phyloP scores from a whole-genome alignment of 2,113 vertebrate species.

The Rissa tridactyla region DNA sequence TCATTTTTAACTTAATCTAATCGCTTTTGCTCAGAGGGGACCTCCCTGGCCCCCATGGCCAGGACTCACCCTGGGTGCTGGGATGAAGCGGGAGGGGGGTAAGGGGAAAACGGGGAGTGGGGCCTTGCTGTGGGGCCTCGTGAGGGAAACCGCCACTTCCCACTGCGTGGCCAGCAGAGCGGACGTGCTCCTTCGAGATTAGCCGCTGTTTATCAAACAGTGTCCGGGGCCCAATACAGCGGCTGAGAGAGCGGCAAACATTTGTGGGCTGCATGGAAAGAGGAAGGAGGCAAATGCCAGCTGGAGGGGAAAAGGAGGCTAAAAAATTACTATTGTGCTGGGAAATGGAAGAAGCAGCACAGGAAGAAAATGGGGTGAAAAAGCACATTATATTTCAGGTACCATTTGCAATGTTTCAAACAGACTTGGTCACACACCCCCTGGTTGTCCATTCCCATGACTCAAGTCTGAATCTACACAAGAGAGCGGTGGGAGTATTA shows the following conservation, averaged over 20 bases:
- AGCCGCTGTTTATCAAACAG: neutral
- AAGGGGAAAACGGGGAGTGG: neutral
- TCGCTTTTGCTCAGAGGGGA: neutral
- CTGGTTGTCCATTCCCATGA: neutral
- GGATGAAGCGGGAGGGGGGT: neutral
- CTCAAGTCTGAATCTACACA: neutral
- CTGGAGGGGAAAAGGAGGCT: neutral
- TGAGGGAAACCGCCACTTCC: neutral
- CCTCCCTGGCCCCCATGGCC: neutral
- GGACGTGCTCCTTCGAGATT: neutral
- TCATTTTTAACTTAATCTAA: neutral
- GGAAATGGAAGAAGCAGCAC: neutral
- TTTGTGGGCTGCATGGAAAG: conserved; percentile 5
- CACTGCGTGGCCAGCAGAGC: neutral
- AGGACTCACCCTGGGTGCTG: neutral
- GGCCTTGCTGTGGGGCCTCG: neutral
- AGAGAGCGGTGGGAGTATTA: neutral
- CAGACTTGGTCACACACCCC: neutral
- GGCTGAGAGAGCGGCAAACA: neutral
- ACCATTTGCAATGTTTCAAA: neutral
- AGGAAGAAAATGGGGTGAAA: neutral
- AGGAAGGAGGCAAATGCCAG: neutral
- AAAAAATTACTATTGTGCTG: neutral
- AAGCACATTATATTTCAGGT: neutral
- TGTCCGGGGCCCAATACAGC: neutral